Percentiles rank a stretch among this genome's conserved stretches.
phyloP scores from a whole-genome alignment of 1,140 invertebrate species.

The Macrotrachela quadricornifera region DNA sequence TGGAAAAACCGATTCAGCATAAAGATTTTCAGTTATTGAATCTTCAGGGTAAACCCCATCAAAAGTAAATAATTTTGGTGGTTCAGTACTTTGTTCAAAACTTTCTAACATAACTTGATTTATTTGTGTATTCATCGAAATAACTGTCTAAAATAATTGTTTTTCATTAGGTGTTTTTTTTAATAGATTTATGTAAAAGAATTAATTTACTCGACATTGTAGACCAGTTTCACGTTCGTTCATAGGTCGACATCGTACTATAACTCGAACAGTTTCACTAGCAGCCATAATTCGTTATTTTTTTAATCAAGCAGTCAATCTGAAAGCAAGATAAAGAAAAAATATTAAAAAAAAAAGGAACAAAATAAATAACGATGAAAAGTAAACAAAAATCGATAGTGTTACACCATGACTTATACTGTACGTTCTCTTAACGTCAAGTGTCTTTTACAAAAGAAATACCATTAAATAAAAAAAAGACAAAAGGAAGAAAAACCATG shows the following conservation, averaged over 20 bases:
- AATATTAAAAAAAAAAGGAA: too few species aligned
- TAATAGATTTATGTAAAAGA: neutral
- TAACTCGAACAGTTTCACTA: slow-evolving; percentile 60
- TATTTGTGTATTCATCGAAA: slow-evolving; percentile 43
- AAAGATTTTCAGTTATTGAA: slow-evolving; percentile 43
- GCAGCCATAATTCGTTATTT: neutral
- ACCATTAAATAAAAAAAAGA: too few species aligned
- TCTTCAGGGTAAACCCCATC: slow-evolving; percentile 43
- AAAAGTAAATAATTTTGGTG: slow-evolving; percentile 51
- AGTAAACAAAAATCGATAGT: too few species aligned
- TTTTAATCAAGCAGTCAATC: too few species aligned
- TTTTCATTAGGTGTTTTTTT: too few species aligned
- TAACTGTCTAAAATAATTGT: slow-evolving; percentile 37
- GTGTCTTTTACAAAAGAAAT: too few species aligned
- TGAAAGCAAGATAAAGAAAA: too few species aligned
- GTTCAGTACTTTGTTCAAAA: slow-evolving; percentile 36
- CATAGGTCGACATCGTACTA: slow-evolving; percentile 72
- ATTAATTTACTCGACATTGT: slow-evolving; percentile 42
- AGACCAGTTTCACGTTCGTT: slow-evolving; percentile 48
- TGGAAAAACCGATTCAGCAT: slow-evolving; percentile 45
- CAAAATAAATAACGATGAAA: too few species aligned
- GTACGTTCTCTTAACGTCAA: too few species aligned
- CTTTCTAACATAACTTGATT: slow-evolving; percentile 38
- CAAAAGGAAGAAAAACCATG: too few species aligned
- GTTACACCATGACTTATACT: too few species aligned